Percentiles rank a stretch among this genome's conserved stretches.
Conservation (phyloP, 2,888 invertebrate species). For the Scaptomyza polygonia region DNA sequence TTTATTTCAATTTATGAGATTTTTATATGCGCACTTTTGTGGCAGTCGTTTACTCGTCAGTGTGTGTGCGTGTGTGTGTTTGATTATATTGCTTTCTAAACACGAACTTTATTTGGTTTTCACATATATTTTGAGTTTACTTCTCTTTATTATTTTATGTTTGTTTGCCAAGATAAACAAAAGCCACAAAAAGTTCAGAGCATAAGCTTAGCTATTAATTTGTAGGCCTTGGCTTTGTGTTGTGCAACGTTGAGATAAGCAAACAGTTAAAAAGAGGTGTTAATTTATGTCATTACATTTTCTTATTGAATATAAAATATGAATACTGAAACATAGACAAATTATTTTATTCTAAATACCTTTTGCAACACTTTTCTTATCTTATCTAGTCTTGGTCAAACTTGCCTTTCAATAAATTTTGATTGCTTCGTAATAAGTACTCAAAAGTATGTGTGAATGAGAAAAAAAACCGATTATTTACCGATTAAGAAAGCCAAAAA, state of each 20-base stretch:
- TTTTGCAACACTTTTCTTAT: no score
- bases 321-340: no score
- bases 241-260: neutral
- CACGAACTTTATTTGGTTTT: slow-evolving; percentile 31
- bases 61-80: slow-evolving; percentile 3
- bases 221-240: neutral
- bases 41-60: slow-evolving; percentile 31
- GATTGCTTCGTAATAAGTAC: neutral
- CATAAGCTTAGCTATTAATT: neutral
- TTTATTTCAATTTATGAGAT: slow-evolving; percentile 79
- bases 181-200: neutral
- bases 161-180: neutral
- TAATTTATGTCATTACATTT: no score
- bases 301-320: no score
- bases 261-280: no score
- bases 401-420: neutral
- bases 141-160: neutral
- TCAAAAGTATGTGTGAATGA: neutral
- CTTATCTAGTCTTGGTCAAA: no score
- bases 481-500: slow-evolving; percentile 19
- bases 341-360: no score
- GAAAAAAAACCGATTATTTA: slow-evolving; percentile 15
- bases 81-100: slow-evolving; percentile 56
- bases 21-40: slow-evolving; percentile 73
- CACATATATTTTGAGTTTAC: neutral